These are phyloP conservation scores for Mythimna vitellina DNA, from an alignment of 2,888 invertebrate genomes.

Conservation along the genomic window DNA sequence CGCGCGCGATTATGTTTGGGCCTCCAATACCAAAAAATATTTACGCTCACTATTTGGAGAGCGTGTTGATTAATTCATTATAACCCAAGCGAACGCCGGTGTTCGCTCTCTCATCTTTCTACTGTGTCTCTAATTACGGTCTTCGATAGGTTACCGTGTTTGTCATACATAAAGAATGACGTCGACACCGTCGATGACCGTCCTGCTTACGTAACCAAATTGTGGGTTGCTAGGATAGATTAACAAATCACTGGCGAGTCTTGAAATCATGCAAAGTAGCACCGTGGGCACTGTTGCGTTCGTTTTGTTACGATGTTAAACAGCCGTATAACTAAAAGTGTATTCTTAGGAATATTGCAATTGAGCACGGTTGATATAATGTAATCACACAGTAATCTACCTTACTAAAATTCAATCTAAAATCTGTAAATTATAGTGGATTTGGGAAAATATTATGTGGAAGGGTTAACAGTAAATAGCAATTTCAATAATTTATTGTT, in stretches of 20 bases:
- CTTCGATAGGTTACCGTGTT: too few relatives aligned
- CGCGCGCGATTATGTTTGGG: constrained; percentile 48
- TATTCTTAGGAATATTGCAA: constrained; percentile 3
- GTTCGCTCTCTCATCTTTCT: too few relatives aligned
- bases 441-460: constrained; percentile 1
- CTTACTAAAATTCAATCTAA: neutral
- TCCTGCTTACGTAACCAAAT: constrained; percentile 20
- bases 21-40: constrained; percentile 1
- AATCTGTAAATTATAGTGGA: neutral
- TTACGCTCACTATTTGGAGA: constrained; percentile 8
- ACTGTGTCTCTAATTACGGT: too few relatives aligned
- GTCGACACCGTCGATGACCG: constrained; percentile 13
- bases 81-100: too few relatives aligned
- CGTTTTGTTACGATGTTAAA: neutral
- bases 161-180: constrained; percentile 40
- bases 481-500: constrained; percentile 5
- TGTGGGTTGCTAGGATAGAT: constrained; percentile 25
- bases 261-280: constrained; percentile 26
- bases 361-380: neutral
- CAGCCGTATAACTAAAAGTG: neutral
- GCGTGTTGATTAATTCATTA: constrained; percentile 24
- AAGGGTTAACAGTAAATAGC: neutral
- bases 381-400: neutral
- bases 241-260: constrained; percentile 23
- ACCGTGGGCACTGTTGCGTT: constrained; percentile 14